These are phyloP conservation scores for Pristiophorus japonicus DNA, from an alignment of 2,113 vertebrate species.

Conservation along the genomic window DNA sequence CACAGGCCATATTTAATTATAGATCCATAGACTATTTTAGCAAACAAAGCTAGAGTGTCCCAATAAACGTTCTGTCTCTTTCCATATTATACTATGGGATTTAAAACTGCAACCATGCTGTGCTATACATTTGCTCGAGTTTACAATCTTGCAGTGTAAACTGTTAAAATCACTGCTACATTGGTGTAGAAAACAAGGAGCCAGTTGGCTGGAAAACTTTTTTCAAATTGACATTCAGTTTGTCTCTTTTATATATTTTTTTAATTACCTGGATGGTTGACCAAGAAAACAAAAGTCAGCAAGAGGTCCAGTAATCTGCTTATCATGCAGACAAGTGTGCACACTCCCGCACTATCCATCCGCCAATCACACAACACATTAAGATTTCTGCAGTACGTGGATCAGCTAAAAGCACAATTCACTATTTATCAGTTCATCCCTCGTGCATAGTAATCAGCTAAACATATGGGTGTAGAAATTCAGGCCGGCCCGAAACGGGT, in stretches of 20 bases:
- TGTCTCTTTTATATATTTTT: slow-evolving; percentile 3
- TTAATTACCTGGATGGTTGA: background rate
- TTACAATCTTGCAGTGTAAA: background rate
- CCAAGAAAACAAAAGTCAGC: background rate
- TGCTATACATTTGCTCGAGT: too few species aligned
- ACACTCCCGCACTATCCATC: background rate
- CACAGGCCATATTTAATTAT: background rate
- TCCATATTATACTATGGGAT: background rate
- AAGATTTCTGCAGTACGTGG: background rate
- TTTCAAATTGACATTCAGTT: background rate
- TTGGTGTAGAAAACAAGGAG: background rate
- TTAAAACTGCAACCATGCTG: background rate
- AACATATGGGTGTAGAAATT: too few species aligned
- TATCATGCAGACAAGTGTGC: background rate
- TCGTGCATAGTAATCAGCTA: background rate
- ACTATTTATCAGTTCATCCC: background rate
- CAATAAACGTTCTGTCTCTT: background rate
- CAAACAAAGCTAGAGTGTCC: background rate
- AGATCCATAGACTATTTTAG: too few species aligned
- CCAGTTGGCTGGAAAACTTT: background rate
- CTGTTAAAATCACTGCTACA: background rate
- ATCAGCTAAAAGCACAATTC: background rate
- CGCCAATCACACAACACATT: background rate
- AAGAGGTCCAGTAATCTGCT: background rate
- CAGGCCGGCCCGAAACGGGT: too few species aligned